phyloP scores from a whole-genome alignment of 2,113 vertebrate genomes.

The Phycodurus eques region DNA sequence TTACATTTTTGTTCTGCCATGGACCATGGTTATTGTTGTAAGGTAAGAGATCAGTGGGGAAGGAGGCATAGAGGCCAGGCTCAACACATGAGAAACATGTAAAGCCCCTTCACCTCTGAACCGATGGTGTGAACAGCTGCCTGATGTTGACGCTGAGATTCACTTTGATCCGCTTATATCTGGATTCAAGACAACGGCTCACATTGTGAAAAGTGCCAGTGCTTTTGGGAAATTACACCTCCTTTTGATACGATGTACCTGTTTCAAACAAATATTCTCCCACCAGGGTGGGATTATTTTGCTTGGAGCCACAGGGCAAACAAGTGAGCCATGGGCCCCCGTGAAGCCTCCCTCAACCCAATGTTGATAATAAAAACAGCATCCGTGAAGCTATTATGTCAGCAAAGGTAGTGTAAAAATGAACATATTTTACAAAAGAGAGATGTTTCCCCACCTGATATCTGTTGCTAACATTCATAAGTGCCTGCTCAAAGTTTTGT shows the following conservation, averaged over 20 bases:
- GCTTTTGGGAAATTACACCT: conserved; percentile 31
- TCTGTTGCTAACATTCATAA: neutral
- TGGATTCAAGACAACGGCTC: conserved; percentile 32
- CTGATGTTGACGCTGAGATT: conserved; percentile 56
- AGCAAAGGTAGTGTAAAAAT: neutral
- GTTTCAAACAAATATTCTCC: conserved; percentile 25
- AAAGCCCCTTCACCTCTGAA: conserved; percentile 68
- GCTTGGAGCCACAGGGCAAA: neutral
- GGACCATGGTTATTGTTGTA: conserved; percentile 67
- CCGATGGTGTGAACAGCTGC: conserved; percentile 63
- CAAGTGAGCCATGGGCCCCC: neutral
- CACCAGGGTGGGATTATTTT: conserved; percentile 6
- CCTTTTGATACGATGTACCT: conserved; percentile 20
- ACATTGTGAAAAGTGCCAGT: conserved; percentile 11
- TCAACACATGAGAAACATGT: conserved; percentile 69
- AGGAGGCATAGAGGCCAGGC: conserved; percentile 45
- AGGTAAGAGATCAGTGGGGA: conserved; percentile 54
- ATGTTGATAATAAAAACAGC: conserved; percentile 8
- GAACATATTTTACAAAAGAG: neutral
- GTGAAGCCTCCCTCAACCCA: neutral
- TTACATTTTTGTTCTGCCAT: conserved; percentile 41
- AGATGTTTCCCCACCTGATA: neutral
- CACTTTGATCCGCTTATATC: conserved; percentile 70
- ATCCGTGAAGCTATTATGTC: neutral
- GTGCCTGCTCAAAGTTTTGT: too few relatives aligned